Evolutionary conservation across 2,113 vertebrate genomes (phyloP).

Genomic region (Dunckerocampus dactyliophorus): DNA sequence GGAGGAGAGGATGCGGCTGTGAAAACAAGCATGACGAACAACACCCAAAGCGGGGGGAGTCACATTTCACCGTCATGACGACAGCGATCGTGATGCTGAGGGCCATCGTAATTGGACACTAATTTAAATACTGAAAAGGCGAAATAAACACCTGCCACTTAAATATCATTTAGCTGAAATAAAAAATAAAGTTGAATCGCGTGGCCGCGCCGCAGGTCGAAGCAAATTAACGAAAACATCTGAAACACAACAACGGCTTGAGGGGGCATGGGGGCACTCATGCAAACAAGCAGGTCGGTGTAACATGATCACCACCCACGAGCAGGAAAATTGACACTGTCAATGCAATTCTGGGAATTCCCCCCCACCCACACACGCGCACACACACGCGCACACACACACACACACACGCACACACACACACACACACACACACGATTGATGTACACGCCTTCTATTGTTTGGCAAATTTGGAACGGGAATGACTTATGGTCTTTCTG

Average conservation of each 20-base stretch:
- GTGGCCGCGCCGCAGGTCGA: neutral
- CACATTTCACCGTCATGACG: slow-evolving; percentile 53
- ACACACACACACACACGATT: neutral
- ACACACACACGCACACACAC: neutral
- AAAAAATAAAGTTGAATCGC: neutral
- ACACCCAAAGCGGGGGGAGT: slow-evolving; percentile 36
- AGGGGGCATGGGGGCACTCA: neutral
- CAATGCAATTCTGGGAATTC: slow-evolving; percentile 48
- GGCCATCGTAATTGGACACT: slow-evolving; percentile 43
- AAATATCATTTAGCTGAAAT: neutral
- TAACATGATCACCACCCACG: slow-evolving; percentile 23
- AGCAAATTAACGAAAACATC: neutral
- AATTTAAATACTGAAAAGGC: slow-evolving; percentile 14
- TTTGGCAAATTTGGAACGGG: neutral
- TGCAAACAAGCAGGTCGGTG: slow-evolving; percentile 8
- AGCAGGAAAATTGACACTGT: slow-evolving; percentile 27
- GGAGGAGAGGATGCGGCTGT: slow-evolving; percentile 58
- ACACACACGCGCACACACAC: neutral
- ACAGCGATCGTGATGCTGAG: slow-evolving; percentile 37
- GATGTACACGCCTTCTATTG: neutral
- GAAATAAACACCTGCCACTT: neutral
- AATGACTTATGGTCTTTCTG: neutral
- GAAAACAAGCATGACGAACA: slow-evolving; percentile 69
- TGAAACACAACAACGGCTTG: neutral
- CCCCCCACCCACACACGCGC: slow-evolving; percentile 4